Conservation (phyloP, 2,888 invertebrate species). For the Dugesia japonica region DNA sequence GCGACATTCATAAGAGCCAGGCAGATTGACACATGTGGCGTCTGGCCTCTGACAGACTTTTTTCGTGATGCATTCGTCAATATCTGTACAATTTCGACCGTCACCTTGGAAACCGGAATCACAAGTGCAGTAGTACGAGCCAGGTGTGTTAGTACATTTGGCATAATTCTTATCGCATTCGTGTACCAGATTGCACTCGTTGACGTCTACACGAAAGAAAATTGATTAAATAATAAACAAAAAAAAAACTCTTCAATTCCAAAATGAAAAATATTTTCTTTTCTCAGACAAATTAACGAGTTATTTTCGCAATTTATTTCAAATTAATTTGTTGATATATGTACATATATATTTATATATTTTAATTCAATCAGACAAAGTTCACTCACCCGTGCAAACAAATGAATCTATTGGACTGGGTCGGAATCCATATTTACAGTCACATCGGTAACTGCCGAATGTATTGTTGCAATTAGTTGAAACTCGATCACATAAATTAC, state of each 20-base stretch:
- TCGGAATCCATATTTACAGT: conserved; percentile 25
- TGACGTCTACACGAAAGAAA: conserved; percentile 27
- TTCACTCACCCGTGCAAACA: not conserved
- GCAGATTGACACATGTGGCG: conserved; percentile 25
- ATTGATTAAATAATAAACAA: too few relatives aligned
- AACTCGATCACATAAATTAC: conserved; percentile 25
- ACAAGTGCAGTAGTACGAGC: conserved; percentile 32
- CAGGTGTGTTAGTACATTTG: conserved; percentile 32
- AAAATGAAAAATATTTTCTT: too few relatives aligned
- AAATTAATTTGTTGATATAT: too few relatives aligned
- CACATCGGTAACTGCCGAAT: conserved; percentile 22
- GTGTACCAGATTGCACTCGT: conserved; percentile 31
- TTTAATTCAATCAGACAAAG: too few relatives aligned
- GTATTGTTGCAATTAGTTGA: conserved; percentile 31
- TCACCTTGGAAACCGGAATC: conserved; percentile 25
- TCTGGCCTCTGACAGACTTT: conserved; percentile 24
- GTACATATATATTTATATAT: too few relatives aligned
- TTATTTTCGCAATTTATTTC: too few relatives aligned
- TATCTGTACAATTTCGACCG: conserved; percentile 28
- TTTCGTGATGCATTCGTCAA: conserved; percentile 31
- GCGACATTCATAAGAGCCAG: conserved; percentile 25
- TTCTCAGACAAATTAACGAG: too few relatives aligned
- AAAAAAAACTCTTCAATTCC: too few relatives aligned
- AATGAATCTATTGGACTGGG: not conserved
- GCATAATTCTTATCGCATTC: conserved; percentile 31